Percentiles rank a stretch among this genome's conserved stretches.
phyloP scores from a whole-genome alignment of 2,113 vertebrate species.

The Syrrhaptes paradoxus region DNA sequence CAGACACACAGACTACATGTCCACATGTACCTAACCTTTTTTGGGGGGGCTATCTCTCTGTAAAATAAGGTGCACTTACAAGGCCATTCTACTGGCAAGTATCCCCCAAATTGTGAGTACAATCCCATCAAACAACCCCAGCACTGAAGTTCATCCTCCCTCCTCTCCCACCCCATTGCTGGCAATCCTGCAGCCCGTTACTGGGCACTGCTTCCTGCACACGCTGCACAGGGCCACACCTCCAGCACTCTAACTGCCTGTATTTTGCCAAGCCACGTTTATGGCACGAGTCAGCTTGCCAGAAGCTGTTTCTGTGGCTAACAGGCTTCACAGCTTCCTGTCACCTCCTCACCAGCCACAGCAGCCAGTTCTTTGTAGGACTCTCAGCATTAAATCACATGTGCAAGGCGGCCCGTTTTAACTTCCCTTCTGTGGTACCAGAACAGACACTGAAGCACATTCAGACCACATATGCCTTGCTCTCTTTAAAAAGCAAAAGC shows the following conservation, averaged over 20 bases:
- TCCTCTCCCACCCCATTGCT: not conserved
- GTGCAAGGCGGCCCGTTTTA: not conserved
- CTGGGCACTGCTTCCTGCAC: not conserved
- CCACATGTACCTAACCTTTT: too few species aligned
- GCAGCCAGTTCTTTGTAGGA: not conserved
- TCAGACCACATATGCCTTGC: not conserved
- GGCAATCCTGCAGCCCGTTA: accelerated
- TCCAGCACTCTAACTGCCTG: not conserved
- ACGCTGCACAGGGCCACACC: not conserved
- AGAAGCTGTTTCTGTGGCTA: not conserved
- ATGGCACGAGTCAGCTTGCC: not conserved
- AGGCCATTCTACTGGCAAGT: not conserved
- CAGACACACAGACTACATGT: accelerated
- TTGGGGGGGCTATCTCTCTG: not conserved
- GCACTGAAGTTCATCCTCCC: not conserved
- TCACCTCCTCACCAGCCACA: not conserved
- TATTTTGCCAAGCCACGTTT: not conserved
- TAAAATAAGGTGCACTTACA: not conserved
- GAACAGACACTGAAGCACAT: not conserved
- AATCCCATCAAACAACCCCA: not conserved
- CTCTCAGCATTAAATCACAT: not conserved
- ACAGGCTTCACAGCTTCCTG: not conserved
- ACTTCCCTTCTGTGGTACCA: not conserved
- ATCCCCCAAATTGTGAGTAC: not conserved
- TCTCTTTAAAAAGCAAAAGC: not conserved